Evolutionary conservation across 2,797 vertebrate species (phyloP), one percentile per base, ranked within the genome.

Genomic region (Urocyon cinereoargenteus): DNA sequence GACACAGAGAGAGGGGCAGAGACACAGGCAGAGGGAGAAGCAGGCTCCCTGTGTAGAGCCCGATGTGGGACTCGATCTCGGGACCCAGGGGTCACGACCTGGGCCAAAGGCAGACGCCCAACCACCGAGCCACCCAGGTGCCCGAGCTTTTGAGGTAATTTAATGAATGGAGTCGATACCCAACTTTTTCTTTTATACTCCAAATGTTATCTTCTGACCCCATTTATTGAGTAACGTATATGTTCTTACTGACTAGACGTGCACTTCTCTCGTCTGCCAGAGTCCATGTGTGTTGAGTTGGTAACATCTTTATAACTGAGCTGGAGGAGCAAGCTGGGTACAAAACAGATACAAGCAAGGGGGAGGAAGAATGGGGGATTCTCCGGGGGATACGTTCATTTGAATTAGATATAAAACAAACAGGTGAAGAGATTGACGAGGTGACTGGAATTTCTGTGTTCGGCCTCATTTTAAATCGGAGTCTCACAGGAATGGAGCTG

Each of bases 201-300:
- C 5, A 77, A 86, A 66, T 79, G 66, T 78, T 94, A 86, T 83
- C 93, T 92, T 97, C 36, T 70, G 49, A 26, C 34, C 68, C 26
- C 21, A n/a, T 45, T 92, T 94, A 70, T 70, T 53, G 3, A 94
- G 68, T 82, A 87, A 81, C 15, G 6, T 6, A 11, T 70, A 26
- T 90, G 90, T 90, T 66, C 40, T 51, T 70, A 45, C 15, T 40
- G 31, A 77, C 34, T 78, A 9, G 21, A 88, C 85, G 51, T n/a
- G 2, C 7, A 75, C 51, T 90, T 86, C 16, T 22, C n/a, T 22
- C 62, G 15, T 36, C 40, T 45, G 26, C 18, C 84, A n/a, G 89
- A 61, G 84, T 53, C 13, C 73, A 13, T 5, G 6, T 77, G 19
- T 88, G 34, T 45, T 91, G 16, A 78, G 11, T 53, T 91, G 66